A percentile compares a stretch with the other conserved stretches of the same genome.
These are phyloP conservation scores for Apostichopus leukothele DNA, from an alignment of 53 echinoderm and acorn worm species.

Conservation along the genomic window DNA sequence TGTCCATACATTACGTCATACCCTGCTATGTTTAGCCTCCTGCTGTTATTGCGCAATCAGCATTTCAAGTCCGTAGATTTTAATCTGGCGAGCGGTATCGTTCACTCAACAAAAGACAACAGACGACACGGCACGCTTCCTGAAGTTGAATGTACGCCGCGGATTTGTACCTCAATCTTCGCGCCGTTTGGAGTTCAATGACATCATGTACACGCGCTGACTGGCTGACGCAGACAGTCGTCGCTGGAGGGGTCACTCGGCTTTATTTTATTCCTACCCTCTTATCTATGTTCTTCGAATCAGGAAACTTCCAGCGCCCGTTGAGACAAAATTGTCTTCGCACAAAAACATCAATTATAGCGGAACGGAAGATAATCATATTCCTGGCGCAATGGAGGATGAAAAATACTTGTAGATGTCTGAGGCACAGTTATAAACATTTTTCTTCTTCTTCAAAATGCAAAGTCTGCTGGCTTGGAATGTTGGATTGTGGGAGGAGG, in stretches of 20 bases:
- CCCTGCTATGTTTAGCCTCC: too few species aligned
- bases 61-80: neutral
- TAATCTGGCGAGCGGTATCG: neutral
- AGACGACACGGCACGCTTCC: conserved; percentile 22
- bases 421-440: conserved; percentile 14
- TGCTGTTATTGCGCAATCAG: neutral
- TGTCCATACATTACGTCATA: neutral
- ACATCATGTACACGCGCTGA: conserved; percentile 19
- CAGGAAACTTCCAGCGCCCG: conserved; percentile 7
- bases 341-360: conserved; percentile 18
- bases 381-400: conserved; percentile 14
- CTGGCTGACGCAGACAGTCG: conserved; percentile 11
- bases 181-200: conserved; percentile 32
- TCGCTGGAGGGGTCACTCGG: conserved; percentile 1
- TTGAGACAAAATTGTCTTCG: conserved; percentile 14
- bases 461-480: neutral
- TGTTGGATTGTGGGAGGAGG: neutral
- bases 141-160: conserved; percentile 35
- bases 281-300: conserved; percentile 4
- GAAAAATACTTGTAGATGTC: neutral
- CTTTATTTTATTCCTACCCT: neutral
- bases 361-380: conserved; percentile 15
- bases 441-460: neutral
- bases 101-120: conserved; percentile 9
- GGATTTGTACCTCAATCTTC: conserved; percentile 9